Evolutionary conservation across 1,140 invertebrate genomes (phyloP).

Genomic region (Cheumatopsyche charites): DNA sequence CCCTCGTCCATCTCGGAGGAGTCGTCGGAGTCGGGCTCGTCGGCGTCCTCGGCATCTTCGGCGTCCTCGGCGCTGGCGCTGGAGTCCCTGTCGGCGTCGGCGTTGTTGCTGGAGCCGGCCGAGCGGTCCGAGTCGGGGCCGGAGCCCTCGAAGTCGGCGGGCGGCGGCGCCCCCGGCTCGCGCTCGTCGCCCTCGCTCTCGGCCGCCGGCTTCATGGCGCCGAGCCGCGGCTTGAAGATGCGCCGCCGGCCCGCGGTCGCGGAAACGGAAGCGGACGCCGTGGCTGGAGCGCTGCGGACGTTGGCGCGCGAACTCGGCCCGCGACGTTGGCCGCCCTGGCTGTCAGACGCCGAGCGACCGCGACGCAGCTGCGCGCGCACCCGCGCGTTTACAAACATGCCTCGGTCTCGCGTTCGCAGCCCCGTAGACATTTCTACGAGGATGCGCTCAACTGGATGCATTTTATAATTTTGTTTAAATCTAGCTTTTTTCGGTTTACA

Average conservation of each 20-base stretch:
- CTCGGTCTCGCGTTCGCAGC: neutral
- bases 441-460: no score
- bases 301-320: neutral
- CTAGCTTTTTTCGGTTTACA: no score
- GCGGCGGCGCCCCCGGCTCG: slow-evolving; percentile 64
- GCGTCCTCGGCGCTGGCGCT: slow-evolving; percentile 70
- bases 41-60: slow-evolving; percentile 69
- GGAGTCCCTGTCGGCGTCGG: slow-evolving; percentile 74
- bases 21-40: slow-evolving; percentile 78
- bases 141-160: slow-evolving; percentile 66
- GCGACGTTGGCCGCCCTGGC: slow-evolving; percentile 35
- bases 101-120: slow-evolving; percentile 67
- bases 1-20: slow-evolving; percentile 92
- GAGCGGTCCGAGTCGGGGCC: slow-evolving; percentile 67
- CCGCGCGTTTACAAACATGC: neutral
- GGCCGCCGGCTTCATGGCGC: slow-evolving; percentile 64
- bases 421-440: no score
- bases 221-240: slow-evolving; percentile 41
- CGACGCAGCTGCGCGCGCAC: neutral
- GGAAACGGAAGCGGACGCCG: neutral
- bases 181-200: slow-evolving; percentile 62
- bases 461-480: no score
- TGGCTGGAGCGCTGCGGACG: no score
- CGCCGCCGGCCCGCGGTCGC: neutral
- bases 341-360: slow-evolving; percentile 28